Evolutionary conservation across 2,888 invertebrate genomes (phyloP).

Genomic region (Halocaridina rubra): DNA sequence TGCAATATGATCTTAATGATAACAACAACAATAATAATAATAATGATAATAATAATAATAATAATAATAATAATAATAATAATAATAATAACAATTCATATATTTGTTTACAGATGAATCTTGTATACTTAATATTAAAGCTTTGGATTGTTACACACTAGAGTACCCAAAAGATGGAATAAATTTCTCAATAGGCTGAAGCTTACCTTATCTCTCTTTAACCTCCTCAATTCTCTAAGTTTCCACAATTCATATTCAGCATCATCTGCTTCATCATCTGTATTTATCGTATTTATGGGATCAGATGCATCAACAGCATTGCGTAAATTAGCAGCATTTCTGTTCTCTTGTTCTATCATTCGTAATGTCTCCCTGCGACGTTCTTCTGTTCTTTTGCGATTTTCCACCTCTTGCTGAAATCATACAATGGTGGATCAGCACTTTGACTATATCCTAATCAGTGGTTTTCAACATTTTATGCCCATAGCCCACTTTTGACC

Average conservation of each 20-base stretch:
- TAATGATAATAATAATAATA: not conserved
- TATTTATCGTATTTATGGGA: conserved; percentile 85
- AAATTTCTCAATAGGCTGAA: too few relatives aligned
- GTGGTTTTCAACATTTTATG: too few relatives aligned
- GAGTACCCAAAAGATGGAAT: too few relatives aligned
- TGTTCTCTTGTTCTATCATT: conserved; percentile 89
- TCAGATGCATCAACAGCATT: conserved; percentile 73
- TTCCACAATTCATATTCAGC: conserved; percentile 99
- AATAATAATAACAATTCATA: not conserved
- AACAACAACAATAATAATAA: not conserved
- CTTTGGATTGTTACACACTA: too few relatives aligned
- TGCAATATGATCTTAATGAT: too few relatives aligned
- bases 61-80: not conserved
- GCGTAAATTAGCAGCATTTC: conserved; percentile 75
- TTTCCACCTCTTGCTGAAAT: conserved; percentile 76
- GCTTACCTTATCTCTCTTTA: conserved; percentile 96
- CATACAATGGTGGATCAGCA: too few relatives aligned
- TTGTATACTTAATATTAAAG: too few relatives aligned
- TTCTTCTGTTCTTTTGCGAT: conserved; percentile 88
- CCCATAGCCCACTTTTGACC: too few relatives aligned
- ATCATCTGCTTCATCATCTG: conserved; percentile 93
- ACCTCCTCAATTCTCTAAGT: conserved; percentile 91
- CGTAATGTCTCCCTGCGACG: conserved; percentile 86
- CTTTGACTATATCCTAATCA: too few relatives aligned
- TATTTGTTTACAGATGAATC: too few relatives aligned